A percentile compares a stretch with the other conserved stretches of the same genome.
These are phyloP conservation scores for Scarus forsteni DNA, from an alignment of 2,797 vertebrate genomes.

Conservation along the genomic window DNA sequence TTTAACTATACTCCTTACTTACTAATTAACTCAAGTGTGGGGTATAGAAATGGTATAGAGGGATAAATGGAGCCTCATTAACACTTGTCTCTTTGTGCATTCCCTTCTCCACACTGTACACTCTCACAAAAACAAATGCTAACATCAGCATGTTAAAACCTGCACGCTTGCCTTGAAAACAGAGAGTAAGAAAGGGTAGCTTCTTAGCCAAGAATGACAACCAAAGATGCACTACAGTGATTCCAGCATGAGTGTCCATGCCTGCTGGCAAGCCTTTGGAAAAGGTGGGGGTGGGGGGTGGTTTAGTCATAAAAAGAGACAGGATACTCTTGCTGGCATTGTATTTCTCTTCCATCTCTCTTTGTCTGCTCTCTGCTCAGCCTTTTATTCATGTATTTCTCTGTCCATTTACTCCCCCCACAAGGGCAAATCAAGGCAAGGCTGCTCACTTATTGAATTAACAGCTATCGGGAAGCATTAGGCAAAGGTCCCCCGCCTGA, in stretches of 20 bases:
- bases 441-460: conserved; percentile 80
- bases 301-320: conserved; percentile 24
- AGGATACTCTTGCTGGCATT: conserved; percentile 12
- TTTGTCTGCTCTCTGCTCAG: conserved; percentile 27
- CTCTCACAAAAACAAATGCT: not conserved
- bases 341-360: conserved; percentile 18
- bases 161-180: not conserved
- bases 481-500: conserved; percentile 64
- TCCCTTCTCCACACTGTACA: not conserved
- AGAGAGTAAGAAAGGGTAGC: not conserved
- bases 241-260: not conserved
- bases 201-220: not conserved
- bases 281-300: not conserved
- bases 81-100: not conserved
- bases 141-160: not conserved
- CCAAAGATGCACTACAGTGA: conserved; percentile 1
- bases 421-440: conserved; percentile 69
- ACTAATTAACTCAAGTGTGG: conserved; percentile 10
- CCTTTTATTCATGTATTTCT: conserved; percentile 60
- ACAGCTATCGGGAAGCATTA: conserved; percentile 80
- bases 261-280: not conserved
- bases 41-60: not conserved
- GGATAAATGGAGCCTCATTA: conserved; percentile 28
- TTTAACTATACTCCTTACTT: not conserved
- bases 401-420: conserved; percentile 57